Percentiles rank a stretch among this genome's conserved stretches.
Evolutionary conservation across 2,888 invertebrate species (phyloP).

Genomic region (Cataglyphis livida): DNA sequence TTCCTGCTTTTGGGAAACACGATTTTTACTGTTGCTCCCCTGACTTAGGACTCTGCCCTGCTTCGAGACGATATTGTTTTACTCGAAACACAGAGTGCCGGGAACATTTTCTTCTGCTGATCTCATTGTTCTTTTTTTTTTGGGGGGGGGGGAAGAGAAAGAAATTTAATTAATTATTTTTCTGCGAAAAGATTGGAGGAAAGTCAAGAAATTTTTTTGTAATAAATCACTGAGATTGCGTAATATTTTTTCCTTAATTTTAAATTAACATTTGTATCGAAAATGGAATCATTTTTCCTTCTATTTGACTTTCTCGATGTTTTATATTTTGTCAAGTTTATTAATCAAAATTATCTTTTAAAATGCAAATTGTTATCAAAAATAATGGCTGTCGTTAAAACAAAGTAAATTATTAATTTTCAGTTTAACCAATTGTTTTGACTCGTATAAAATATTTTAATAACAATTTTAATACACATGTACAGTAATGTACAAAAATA

Average conservation of each 20-base stretch:
- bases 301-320: neutral
- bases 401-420: neutral
- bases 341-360: conserved; percentile 4
- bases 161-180: neutral
- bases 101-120: neutral
- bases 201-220: conserved; percentile 1
- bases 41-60: conserved; percentile 33
- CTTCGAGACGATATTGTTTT: conserved; percentile 28
- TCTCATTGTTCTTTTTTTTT: neutral
- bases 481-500: neutral
- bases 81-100: conserved; percentile 12
- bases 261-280: conserved; percentile 8
- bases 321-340: neutral
- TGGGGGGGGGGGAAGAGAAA: neutral
- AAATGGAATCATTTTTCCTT: neutral
- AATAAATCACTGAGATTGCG: neutral
- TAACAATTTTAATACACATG: too few species aligned
- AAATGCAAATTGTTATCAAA: neutral
- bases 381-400: neutral
- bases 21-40: conserved; percentile 40
- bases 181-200: neutral
- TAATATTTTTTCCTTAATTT: neutral
- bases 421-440: neutral
- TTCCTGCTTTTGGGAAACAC: conserved; percentile 47
- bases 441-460: neutral